phyloP scores from a whole-genome alignment of 92 coral and sea anemone genomes.

The Galaxea fascicularis region DNA sequence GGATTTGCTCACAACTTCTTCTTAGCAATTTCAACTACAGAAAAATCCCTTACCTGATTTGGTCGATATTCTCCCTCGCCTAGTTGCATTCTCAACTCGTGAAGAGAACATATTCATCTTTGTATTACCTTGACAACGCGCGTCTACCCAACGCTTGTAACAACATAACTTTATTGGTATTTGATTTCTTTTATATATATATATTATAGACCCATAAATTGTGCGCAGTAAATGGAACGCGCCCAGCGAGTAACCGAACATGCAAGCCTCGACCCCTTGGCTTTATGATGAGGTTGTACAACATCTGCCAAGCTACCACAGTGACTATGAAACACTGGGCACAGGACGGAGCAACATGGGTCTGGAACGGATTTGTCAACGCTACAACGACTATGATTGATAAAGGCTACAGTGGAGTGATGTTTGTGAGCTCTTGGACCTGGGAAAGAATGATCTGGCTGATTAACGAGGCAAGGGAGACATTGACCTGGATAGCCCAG shows the following conservation, averaged over 20 bases:
- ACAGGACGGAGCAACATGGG: background rate
- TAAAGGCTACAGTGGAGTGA: background rate
- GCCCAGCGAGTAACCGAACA: background rate
- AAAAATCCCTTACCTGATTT: too few relatives aligned
- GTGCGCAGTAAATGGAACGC: background rate
- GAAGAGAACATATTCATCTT: too few relatives aligned
- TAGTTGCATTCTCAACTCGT: too few relatives aligned
- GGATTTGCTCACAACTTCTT: too few relatives aligned
- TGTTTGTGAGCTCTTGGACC: background rate
- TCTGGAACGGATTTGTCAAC: background rate
- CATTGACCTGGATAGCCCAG: background rate
- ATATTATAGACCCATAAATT: background rate
- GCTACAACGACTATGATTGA: too few relatives aligned
- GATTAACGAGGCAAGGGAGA: background rate
- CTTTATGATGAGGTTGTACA: background rate
- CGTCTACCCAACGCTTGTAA: too few relatives aligned
- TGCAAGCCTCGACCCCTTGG: background rate
- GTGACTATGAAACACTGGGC: background rate
- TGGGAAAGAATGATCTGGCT: background rate
- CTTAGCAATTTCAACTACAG: too few relatives aligned
- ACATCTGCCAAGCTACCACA: background rate
- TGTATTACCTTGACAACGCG: too few relatives aligned
- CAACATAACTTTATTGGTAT: too few relatives aligned
- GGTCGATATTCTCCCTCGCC: too few relatives aligned
- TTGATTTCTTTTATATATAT: too few relatives aligned